A percentile compares a stretch with the other conserved stretches of the same genome.
Conservation (phyloP, 2,797 vertebrate genomes). For the Capromys pilorides region DNA sequence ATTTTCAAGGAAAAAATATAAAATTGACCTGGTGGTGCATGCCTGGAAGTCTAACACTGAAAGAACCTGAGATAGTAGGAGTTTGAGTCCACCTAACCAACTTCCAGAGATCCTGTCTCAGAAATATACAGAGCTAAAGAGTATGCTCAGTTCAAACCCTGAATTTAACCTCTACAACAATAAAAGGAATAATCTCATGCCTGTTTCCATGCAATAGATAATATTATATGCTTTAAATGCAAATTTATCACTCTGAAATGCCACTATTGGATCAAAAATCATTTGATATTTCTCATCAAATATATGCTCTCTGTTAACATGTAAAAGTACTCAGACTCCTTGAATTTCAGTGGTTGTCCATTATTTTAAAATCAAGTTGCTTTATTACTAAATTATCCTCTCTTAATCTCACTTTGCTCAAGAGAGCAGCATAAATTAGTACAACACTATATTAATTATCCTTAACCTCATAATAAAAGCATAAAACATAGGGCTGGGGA, state of each 20-base stretch:
- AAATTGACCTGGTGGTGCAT: background rate
- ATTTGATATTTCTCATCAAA: background rate
- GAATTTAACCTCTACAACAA: background rate
- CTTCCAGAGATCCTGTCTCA: background rate
- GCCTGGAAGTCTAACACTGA: background rate
- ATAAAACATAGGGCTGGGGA: background rate
- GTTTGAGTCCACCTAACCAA: background rate
- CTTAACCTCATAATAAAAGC: constrained; percentile 31
- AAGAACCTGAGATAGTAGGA: background rate
- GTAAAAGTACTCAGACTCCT: background rate
- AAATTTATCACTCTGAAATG: background rate
- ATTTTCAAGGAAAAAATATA: background rate
- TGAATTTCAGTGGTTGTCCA: background rate
- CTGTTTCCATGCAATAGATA: background rate
- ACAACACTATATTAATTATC: constrained; percentile 36
- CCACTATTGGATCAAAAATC: background rate
- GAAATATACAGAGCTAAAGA: background rate
- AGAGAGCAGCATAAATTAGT: constrained; percentile 53
- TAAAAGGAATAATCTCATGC: background rate
- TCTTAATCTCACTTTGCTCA: constrained; percentile 35
- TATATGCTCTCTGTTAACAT: background rate
- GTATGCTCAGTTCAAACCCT: background rate
- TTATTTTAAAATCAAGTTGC: constrained; percentile 38
- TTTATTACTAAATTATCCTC: constrained; percentile 33
- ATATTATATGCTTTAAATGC: background rate